phyloP scores from a whole-genome alignment of 2,113 vertebrate genomes.

The Kryptolebias marmoratus region DNA sequence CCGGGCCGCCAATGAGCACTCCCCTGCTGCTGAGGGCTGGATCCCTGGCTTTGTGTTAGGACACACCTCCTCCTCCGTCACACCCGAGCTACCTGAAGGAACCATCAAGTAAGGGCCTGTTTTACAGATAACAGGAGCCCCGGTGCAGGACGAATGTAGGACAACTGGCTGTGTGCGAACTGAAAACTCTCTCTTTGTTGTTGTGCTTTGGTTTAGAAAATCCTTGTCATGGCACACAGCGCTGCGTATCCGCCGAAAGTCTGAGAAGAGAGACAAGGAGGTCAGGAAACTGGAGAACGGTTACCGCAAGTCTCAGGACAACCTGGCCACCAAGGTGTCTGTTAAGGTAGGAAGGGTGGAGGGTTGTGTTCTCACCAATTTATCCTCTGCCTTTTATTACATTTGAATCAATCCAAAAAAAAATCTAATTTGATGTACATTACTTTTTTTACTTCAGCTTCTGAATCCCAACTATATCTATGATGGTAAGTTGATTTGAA shows the following conservation, averaged over 20 bases:
- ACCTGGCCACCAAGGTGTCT: conserved; percentile 94
- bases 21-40: conserved; percentile 99
- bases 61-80: conserved; percentile 91
- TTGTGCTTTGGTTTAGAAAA: conserved; percentile 81
- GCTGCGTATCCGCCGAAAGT: conserved; percentile 96
- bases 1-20: conserved; percentile 95
- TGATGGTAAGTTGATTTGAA: conserved; percentile 86
- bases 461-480: conserved; percentile 97
- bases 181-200: background rate
- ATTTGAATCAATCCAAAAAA: conserved; percentile 3
- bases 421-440: conserved; percentile 5
- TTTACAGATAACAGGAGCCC: background rate
- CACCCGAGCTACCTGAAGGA: conserved; percentile 91
- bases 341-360: conserved; percentile 86
- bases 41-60: conserved; percentile 98
- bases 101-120: conserved; percentile 91
- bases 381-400: background rate
- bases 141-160: background rate
- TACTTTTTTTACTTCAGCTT: conserved; percentile 84
- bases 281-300: conserved; percentile 90
- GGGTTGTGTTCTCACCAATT: background rate
- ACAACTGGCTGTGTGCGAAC: background rate
- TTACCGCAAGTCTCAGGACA: conserved; percentile 94
- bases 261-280: conserved; percentile 95
- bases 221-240: conserved; percentile 99